These are phyloP conservation scores for Stigmatopora argus DNA, from an alignment of 2,113 vertebrate genomes.

Conservation along the genomic window DNA sequence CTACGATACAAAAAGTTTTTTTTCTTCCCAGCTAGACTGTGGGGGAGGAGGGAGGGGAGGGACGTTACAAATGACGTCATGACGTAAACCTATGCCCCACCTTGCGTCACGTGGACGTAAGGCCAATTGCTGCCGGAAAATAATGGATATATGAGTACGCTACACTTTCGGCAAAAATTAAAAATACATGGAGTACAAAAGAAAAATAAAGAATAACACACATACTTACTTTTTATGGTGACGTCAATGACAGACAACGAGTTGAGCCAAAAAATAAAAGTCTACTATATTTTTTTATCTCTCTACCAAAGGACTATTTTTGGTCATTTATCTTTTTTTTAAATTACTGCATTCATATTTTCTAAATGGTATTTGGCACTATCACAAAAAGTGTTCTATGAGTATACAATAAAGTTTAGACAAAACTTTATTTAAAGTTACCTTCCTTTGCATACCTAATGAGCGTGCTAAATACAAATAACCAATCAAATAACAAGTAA, in stretches of 20 bases:
- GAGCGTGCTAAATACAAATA: constrained; percentile 51
- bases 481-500: constrained; percentile 29
- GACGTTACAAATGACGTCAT: constrained; percentile 65
- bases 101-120: constrained; percentile 67
- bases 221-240: too few relatives aligned
- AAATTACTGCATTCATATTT: too few relatives aligned
- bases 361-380: too few relatives aligned
- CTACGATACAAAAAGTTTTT: constrained; percentile 85
- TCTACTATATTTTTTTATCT: too few relatives aligned
- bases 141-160: neutral
- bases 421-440: constrained; percentile 2
- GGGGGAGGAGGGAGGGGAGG: constrained; percentile 61
- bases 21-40: constrained; percentile 84
- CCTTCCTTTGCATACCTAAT: constrained; percentile 50
- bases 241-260: too few relatives aligned
- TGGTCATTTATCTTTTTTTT: too few relatives aligned
- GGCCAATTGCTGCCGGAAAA: constrained; percentile 10
- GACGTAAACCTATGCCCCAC: constrained; percentile 67
- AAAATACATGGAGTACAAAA: too few relatives aligned
- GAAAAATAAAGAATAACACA: too few relatives aligned
- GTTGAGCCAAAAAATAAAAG: too few relatives aligned
- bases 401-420: neutral
- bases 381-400: neutral
- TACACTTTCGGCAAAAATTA: neutral
- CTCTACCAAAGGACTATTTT: too few relatives aligned